phyloP scores from a whole-genome alignment of 1,140 invertebrate species.

The Eumaeus atala region DNA sequence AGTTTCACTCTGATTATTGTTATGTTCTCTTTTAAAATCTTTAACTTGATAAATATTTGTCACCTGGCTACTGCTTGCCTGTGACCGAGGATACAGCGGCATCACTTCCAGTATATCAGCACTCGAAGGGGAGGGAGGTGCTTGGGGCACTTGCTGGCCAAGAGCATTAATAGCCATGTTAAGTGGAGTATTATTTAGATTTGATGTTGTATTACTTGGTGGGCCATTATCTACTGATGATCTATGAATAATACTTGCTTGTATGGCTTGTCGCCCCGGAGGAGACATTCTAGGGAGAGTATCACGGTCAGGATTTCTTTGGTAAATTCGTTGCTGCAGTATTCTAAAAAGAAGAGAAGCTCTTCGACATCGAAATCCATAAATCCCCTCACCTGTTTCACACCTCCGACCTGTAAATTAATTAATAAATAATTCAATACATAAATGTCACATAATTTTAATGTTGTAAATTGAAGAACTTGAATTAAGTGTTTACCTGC shows the following conservation, averaged over 20 bases:
- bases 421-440: no score
- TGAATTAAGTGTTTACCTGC: constrained; percentile 76
- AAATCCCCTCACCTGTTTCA: constrained; percentile 93
- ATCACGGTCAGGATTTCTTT: constrained; percentile 75
- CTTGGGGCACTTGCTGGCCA: constrained; percentile 31
- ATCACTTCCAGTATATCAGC: constrained; percentile 72
- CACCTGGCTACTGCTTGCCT: constrained; percentile 53
- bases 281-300: constrained; percentile 65
- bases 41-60: constrained; percentile 69
- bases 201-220: constrained; percentile 30
- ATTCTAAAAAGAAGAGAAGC: constrained; percentile 94
- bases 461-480: background rate
- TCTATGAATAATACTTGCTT: constrained; percentile 57
- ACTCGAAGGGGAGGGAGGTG: constrained; percentile 74
- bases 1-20: constrained; percentile 64
- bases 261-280: constrained; percentile 58
- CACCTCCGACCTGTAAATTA: constrained; percentile 86
- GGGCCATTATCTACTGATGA: constrained; percentile 63
- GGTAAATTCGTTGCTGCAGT: constrained; percentile 89
- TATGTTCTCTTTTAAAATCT: constrained; percentile 70
- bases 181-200: constrained; percentile 35
- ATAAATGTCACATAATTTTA: constrained; percentile 5
- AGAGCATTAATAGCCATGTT: constrained; percentile 26
- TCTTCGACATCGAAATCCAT: constrained; percentile 92
- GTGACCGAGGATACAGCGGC: constrained; percentile 58